These are phyloP conservation scores for Solea solea DNA, from an alignment of 2,113 vertebrate species.

Conservation along the genomic window DNA sequence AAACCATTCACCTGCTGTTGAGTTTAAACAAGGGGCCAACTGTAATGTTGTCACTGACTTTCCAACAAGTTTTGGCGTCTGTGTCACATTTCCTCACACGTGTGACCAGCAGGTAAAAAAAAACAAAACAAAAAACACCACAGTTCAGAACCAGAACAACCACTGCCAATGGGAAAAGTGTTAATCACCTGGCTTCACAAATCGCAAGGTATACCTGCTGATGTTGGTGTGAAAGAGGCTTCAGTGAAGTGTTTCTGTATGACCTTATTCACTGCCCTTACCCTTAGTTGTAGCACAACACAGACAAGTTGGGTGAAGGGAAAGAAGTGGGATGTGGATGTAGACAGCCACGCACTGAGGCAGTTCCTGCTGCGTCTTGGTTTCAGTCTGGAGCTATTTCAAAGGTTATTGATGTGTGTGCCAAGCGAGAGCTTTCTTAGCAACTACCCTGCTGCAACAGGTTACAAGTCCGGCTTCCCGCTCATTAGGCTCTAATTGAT, in stretches of 20 bases:
- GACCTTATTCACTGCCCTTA: conserved; percentile 7
- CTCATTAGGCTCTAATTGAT: conserved; percentile 86
- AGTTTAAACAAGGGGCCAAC: too few relatives aligned
- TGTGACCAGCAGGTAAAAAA: background rate
- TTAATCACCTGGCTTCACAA: too few relatives aligned
- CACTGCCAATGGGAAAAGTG: too few relatives aligned
- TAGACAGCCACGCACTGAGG: conserved; percentile 49
- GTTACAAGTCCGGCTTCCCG: conserved; percentile 79
- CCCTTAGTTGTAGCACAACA: background rate
- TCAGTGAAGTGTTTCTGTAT: conserved; percentile 6
- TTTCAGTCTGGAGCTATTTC: conserved; percentile 80
- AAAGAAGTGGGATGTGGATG: conserved; percentile 47
- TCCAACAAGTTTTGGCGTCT: too few relatives aligned
- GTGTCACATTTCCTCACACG: too few relatives aligned
- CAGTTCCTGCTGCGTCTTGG: conserved; percentile 63
- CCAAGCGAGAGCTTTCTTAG: conserved; percentile 78
- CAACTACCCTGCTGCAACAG: conserved; percentile 76
- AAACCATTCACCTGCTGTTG: too few relatives aligned
- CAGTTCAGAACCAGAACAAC: too few relatives aligned
- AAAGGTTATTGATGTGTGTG: conserved; percentile 79
- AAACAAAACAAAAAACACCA: conserved; percentile 4
- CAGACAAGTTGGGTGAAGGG: background rate
- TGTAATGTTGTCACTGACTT: too few relatives aligned
- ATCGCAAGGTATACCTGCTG: too few relatives aligned
- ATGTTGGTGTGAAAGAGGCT: too few relatives aligned